These are phyloP conservation scores for Kuschelorhynchus macadamiae DNA, from an alignment of 2,888 invertebrate species.

Conservation along the genomic window DNA sequence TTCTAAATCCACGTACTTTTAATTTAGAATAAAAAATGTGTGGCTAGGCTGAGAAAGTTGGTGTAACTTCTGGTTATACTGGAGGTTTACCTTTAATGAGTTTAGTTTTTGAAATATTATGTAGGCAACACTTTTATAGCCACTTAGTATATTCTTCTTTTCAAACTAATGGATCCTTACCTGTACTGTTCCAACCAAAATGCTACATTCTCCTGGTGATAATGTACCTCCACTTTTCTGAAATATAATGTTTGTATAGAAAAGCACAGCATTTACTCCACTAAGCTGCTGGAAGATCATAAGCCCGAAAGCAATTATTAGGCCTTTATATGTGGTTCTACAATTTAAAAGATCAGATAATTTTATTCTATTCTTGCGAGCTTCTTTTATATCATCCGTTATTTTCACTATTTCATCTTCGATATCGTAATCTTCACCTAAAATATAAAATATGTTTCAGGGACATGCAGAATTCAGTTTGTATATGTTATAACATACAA, in stretches of 20 bases:
- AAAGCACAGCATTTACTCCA: slow-evolving; percentile 66
- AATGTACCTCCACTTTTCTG: slow-evolving; percentile 60
- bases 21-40: too few species aligned
- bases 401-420: slow-evolving; percentile 72
- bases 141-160: too few species aligned
- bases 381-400: slow-evolving; percentile 69
- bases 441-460: too few species aligned
- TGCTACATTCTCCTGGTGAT: slow-evolving; percentile 63
- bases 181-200: slow-evolving; percentile 68
- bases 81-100: too few species aligned
- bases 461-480: too few species aligned
- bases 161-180: slow-evolving; percentile 54
- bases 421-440: slow-evolving; percentile 70
- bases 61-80: too few species aligned
- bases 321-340: slow-evolving; percentile 57
- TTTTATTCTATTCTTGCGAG: slow-evolving; percentile 68
- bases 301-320: slow-evolving; percentile 64
- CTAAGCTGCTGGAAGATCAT: slow-evolving; percentile 69
- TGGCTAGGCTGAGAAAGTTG: too few species aligned
- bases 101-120: too few species aligned
- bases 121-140: too few species aligned
- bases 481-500: too few species aligned
- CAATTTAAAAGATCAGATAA: slow-evolving; percentile 66
- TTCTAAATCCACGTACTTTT: too few species aligned
- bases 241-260: slow-evolving; percentile 65